Evolutionary conservation across 2,888 invertebrate genomes (phyloP).

Genomic region (Agonum fuliginosum): DNA sequence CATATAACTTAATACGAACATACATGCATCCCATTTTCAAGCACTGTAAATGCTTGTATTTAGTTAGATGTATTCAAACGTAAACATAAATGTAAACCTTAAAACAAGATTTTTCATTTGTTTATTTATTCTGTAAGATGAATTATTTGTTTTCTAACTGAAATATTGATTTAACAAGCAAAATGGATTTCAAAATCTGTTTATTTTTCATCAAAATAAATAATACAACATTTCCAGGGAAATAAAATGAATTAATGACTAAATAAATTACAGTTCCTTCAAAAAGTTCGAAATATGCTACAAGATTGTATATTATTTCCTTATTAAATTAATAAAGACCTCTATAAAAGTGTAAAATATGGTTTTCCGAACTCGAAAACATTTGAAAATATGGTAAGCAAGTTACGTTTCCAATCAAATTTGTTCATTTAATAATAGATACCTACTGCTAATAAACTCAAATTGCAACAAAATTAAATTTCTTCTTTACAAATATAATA

Average conservation of each 20-base stretch:
- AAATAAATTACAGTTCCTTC: constrained; percentile 27
- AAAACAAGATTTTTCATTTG: too few species aligned
- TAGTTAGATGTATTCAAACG: too few species aligned
- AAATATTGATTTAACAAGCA: background rate
- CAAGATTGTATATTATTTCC: background rate
- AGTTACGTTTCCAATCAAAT: constrained; percentile 13
- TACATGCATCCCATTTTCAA: too few species aligned
- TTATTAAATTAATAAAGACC: constrained; percentile 20
- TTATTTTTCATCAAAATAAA: constrained; percentile 20
- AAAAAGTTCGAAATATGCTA: constrained; percentile 1
- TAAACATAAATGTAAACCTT: too few species aligned
- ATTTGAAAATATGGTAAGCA: background rate
- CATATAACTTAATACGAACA: too few species aligned
- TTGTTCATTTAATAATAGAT: constrained; percentile 1
- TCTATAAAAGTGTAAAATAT: constrained; percentile 3
- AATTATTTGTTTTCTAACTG: too few species aligned
- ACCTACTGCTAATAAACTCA: background rate
- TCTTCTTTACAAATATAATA: too few species aligned
- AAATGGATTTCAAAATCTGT: constrained; percentile 12
- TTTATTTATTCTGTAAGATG: too few species aligned
- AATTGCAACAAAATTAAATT: background rate
- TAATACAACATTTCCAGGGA: constrained; percentile 19
- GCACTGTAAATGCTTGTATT: too few species aligned
- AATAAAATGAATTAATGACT: constrained; percentile 15
- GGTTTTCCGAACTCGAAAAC: constrained; percentile 13